phyloP scores from a whole-genome alignment of 2,113 vertebrate genomes.

The Lepidothrix coronata region DNA sequence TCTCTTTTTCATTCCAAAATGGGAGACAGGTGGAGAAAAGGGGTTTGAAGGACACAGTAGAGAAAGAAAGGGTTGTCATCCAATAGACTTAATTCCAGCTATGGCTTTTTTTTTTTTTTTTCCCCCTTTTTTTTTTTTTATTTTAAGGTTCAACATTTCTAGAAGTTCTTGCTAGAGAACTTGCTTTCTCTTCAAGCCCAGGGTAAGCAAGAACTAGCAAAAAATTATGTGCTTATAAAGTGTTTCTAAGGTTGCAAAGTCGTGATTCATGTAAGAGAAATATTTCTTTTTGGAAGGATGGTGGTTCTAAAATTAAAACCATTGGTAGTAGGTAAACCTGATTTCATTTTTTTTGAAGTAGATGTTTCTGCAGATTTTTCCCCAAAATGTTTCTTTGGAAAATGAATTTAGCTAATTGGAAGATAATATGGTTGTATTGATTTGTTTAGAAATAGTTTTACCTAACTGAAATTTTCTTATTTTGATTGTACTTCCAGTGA shows the following conservation, averaged over 20 bases:
- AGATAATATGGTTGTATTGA: not conserved
- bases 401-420: not conserved
- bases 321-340: not conserved
- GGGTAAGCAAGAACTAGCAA: not conserved
- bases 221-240: not conserved
- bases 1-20: not conserved
- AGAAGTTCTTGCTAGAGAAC: not conserved
- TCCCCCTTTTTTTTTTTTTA: not conserved
- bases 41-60: not conserved
- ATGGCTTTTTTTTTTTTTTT: not conserved
- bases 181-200: not conserved
- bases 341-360: not conserved
- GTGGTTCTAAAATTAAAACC: not conserved
- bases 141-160: not conserved
- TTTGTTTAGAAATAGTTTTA: slow-evolving; percentile 55
- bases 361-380: not conserved
- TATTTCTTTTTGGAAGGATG: not conserved
- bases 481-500: not conserved
- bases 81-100: not conserved
- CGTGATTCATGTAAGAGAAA: not conserved
- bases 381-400: not conserved
- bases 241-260: not conserved
- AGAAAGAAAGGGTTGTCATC: not conserved
- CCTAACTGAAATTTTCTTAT: not conserved
- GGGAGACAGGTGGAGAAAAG: not conserved